Base-by-base conservation (phyloP, 2,888 invertebrate genomes). In the Alloplasta piceator region DNA sequence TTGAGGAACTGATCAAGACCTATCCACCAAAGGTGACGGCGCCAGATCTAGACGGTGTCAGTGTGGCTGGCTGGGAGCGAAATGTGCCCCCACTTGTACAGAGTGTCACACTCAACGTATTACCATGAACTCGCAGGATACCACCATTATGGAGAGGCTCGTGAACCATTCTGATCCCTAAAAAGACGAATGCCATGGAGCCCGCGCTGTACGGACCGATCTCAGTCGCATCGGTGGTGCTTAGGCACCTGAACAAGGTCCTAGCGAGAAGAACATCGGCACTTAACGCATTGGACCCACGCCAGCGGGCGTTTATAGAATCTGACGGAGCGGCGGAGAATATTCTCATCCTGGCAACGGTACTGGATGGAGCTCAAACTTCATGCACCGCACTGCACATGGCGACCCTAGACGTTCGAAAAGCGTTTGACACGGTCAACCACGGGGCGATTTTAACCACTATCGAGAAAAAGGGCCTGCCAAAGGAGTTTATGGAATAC, bases 31-130 rank as follows among this genome's bases (percentile, higher is more conserved):
- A 9, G 10, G n/a, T 3, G 10, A 63, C 73, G 5, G 52, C 73
- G 1, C 14, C 73, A 3, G 73, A 46, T 5, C 74, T 66, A 2
- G 74, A 74, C 10, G 74, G 74, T 5, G 3, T 66, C 12, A 43
- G n/a, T n/a, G n/a, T n/a, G n/a, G n/a, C n/a, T n/a, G n/a, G n/a
- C n/a, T n/a, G n/a, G n/a, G n/a, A n/a, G n/a, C n/a, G n/a, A n/a
- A n/a, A n/a, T n/a, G n/a, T 55, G 4, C 56, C 41, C 10, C 16
- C 5, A 0, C 10, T 43, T 0, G 4, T 66, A 4, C n/a, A 41
- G 4, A 5, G 14, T 0, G 14, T 76, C 4, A 68, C 68, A 4
- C 5, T 39, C 0, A 26, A 41, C 1, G 9, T 76, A 0, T 12
- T 61, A 5, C 5, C 14, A 5, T 48, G 55, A 38, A 50, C 68